Percentiles rank a stretch among this genome's conserved stretches.
These are phyloP conservation scores for Zelleria hepariella DNA, from an alignment of 2,888 invertebrate species.

Conservation along the genomic window DNA sequence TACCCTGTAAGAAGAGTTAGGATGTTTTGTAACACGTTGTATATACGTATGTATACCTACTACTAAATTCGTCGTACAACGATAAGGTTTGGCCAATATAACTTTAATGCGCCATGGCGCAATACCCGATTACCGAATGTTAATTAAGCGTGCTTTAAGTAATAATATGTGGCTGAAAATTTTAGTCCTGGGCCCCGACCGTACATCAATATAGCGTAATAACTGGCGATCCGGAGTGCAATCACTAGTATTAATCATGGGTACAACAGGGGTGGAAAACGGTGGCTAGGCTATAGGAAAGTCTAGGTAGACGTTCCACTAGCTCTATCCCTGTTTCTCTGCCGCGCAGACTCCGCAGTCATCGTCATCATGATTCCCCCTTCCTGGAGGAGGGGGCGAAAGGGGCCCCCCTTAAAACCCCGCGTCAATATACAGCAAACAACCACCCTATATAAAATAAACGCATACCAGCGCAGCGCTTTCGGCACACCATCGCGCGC, in stretches of 20 bases:
- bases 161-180: not conserved
- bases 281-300: constrained; percentile 18
- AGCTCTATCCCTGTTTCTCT: constrained; percentile 38
- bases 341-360: constrained; percentile 57
- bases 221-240: constrained; percentile 29
- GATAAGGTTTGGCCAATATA: no score
- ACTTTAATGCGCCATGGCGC: no score
- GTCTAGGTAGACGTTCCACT: constrained; percentile 32
- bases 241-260: constrained; percentile 38
- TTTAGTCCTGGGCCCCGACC: not conserved
- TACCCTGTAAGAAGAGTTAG: no score
- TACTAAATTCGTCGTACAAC: no score
- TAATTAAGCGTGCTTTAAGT: constrained; percentile 2
- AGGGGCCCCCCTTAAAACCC: constrained; percentile 21
- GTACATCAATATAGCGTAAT: constrained; percentile 23
- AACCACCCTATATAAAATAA: constrained; percentile 51
- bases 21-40: no score
- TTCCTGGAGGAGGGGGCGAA: constrained; percentile 15
- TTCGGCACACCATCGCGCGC: constrained; percentile 14
- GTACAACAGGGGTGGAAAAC: constrained; percentile 21
- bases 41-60: no score
- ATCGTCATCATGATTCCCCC: constrained; percentile 44
- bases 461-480: constrained; percentile 25
- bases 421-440: constrained; percentile 53
- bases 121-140: not conserved